These are phyloP conservation scores for Heliothis virescens DNA, from an alignment of 1,140 invertebrate species.

Conservation along the genomic window DNA sequence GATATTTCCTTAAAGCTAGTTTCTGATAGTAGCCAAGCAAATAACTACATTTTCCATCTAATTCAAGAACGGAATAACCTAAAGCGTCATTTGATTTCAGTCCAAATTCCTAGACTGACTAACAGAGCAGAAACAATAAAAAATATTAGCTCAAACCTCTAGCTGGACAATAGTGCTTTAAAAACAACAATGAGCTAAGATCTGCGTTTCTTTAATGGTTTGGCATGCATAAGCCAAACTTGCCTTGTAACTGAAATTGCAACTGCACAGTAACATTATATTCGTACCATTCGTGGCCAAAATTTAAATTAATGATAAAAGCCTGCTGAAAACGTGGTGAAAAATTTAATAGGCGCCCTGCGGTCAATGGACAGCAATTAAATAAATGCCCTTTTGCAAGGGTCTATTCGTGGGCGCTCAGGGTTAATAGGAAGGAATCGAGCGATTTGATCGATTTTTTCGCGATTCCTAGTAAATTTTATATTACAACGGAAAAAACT, in stretches of 20 bases:
- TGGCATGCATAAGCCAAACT: conserved; percentile 10
- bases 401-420: neutral
- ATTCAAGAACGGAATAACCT: no score
- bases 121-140: neutral
- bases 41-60: neutral
- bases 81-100: neutral
- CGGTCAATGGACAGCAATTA: neutral
- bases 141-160: neutral
- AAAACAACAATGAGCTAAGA: conserved; percentile 15
- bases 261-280: neutral
- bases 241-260: neutral
- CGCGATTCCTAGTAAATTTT: no score
- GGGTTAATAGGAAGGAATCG: no score
- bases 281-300: neutral
- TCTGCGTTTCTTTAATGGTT: conserved; percentile 26
- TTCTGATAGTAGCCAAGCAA: neutral
- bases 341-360: neutral
- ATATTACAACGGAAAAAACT: no score
- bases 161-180: conserved; percentile 23
- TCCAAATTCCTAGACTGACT: neutral
- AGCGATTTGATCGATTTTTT: no score
- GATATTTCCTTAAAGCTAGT: no score
- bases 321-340: neutral
- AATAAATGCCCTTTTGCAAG: conserved; percentile 1
- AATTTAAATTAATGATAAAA: conserved; percentile 2